Base-by-base conservation (phyloP, 2,113 vertebrate species). In the Chaetodon trifascialis region DNA sequence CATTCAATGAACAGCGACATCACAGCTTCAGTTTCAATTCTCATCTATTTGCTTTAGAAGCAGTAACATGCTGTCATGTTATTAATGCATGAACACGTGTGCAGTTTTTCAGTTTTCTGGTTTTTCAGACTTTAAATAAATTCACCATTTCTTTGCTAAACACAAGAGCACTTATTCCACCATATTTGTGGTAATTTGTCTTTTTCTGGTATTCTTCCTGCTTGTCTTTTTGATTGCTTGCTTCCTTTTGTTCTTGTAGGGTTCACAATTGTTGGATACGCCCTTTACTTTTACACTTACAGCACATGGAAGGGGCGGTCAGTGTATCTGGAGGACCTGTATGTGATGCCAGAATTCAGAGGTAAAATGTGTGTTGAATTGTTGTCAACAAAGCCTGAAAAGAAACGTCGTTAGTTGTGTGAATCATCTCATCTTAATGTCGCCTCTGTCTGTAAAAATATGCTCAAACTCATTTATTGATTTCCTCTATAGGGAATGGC, bases 311-410 rank as follows among this genome's bases (percentile, higher is more conserved):
- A 89, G 47, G 96, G 96, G 2, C 83, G 87, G 0, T 49, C 90
- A 0, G 11, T 96, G n/a, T 95, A 94, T 80, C 65, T 97, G 93
- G 97, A 97, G 78, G 97, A 97, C 73, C 84, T 98, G 25, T 98
- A 97, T 9, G 95, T 98, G 72, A 97, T 95, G 95, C 95, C 95
- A 4, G 94, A 96, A 51, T 96, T 95, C 79, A 93, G 96, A 92
- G 96, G 97, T 97, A 89, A 58, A 64, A 7, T 52, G 19, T 54
- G 3, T 60, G 11, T 36, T 44, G 7, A 55, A 15, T 8, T 58
- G 1, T 46, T 34, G 2, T 36, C 4, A 68, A 21, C 14, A 51
- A 62, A 47, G 0, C 30, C 4, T 44, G 17, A 3, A 44, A 23
- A 6, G 14, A 58, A 25, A 51, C 47, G 36, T 49, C 2, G 5